These are phyloP conservation scores for Cladorhizidae sp. DNA, from an alignment of 37 sponge, comb jelly and placozoan genomes.

Conservation along the genomic window DNA sequence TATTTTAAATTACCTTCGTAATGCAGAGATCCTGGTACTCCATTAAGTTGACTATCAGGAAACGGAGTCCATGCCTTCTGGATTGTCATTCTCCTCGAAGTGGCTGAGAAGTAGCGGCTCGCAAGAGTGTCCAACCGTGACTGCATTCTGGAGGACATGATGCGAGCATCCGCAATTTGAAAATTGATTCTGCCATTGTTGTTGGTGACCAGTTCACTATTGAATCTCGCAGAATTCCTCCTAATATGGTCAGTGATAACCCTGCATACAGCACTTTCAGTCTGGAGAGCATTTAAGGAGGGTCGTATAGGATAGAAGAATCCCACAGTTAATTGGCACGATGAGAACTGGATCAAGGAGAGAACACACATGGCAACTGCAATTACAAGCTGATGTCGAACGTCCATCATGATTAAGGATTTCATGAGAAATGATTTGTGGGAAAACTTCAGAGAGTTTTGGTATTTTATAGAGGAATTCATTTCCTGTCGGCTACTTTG, in stretches of 20 bases:
- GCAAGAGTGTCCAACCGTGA: constrained; percentile 37
- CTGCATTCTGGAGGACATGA: constrained; percentile 71
- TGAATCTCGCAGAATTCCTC: constrained; percentile 62
- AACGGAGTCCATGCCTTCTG: constrained; percentile 50
- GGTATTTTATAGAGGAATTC: too few species aligned
- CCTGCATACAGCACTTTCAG: constrained; percentile 62
- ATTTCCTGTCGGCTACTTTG: too few species aligned
- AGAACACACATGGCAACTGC: neutral
- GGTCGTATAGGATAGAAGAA: constrained; percentile 58
- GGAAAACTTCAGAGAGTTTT: neutral
- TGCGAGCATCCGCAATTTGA: constrained; percentile 29
- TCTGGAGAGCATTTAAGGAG: too few species aligned
- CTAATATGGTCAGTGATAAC: constrained; percentile 44
- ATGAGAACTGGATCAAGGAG: neutral
- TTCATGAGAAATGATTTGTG: neutral
- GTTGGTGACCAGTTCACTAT: constrained; percentile 48
- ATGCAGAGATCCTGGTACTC: constrained; percentile 46
- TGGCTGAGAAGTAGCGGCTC: neutral
- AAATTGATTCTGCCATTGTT: constrained; percentile 39
- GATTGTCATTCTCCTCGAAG: constrained; percentile 33
- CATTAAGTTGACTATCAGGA: neutral
- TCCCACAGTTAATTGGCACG: constrained; percentile 31
- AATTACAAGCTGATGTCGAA: neutral
- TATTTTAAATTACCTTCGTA: constrained; percentile 56
- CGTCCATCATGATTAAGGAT: neutral